Conservation (phyloP, 2,888 invertebrate genomes). For the Stenoptilia bipunctidactyla region DNA sequence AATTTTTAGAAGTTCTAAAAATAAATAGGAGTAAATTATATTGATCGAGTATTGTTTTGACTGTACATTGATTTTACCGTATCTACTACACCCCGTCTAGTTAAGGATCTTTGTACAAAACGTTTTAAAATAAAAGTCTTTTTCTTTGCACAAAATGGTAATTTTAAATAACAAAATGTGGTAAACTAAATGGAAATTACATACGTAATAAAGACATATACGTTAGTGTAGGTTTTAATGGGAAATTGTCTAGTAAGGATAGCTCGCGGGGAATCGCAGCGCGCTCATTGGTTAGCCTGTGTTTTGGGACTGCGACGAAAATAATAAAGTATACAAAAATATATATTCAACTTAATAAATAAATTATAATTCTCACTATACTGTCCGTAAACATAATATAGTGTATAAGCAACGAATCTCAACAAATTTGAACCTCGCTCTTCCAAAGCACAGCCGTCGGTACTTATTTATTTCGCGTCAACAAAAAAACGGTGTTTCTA, state of each 20-base stretch:
- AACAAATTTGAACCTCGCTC: too few relatives aligned
- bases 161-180: conserved; percentile 32
- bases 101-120: conserved; percentile 36
- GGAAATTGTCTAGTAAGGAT: conserved; percentile 53
- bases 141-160: conserved; percentile 51
- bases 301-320: too few relatives aligned
- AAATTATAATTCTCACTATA: too few relatives aligned
- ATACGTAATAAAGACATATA: conserved; percentile 72
- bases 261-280: conserved; percentile 14
- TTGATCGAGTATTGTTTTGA: not conserved
- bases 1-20: not conserved
- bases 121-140: conserved; percentile 25
- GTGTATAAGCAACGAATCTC: too few relatives aligned
- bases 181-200: conserved; percentile 61
- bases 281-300: not conserved
- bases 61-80: not conserved
- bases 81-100: not conserved
- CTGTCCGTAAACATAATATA: too few relatives aligned
- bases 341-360: too few relatives aligned
- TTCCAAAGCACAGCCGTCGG: too few relatives aligned
- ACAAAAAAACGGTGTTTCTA: conserved; percentile 16
- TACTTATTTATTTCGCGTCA: too few relatives aligned
- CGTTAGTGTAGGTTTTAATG: conserved; percentile 63
- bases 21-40: not conserved
- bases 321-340: too few relatives aligned